phyloP scores from a whole-genome alignment of 2,113 vertebrate genomes.

The Hipposideros armiger region DNA sequence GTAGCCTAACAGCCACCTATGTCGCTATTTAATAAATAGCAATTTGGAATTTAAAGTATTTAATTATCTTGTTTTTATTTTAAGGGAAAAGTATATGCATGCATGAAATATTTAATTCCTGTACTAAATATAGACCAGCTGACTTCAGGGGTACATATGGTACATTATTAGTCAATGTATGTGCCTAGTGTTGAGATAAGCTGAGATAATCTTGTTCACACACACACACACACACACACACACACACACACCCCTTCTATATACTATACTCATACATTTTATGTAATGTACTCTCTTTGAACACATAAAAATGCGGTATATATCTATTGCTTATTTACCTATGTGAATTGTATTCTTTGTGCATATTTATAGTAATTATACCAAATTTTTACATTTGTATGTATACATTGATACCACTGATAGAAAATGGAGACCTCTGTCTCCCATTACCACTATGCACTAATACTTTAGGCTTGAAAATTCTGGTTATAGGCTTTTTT shows the following conservation, averaged over 20 bases:
- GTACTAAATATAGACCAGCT: slow-evolving; percentile 56
- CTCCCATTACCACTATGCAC: background rate
- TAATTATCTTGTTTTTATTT: slow-evolving; percentile 34
- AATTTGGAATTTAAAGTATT: background rate
- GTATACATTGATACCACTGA: fast-evolving
- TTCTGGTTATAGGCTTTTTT: background rate
- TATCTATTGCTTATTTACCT: background rate
- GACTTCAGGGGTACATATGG: background rate
- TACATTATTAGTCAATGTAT: background rate
- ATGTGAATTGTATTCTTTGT: background rate
- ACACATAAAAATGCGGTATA: background rate
- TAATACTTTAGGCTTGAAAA: background rate
- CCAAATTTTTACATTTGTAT: background rate
- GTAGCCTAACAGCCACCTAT: background rate
- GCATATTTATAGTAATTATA: background rate
- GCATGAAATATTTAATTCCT: slow-evolving; percentile 29
- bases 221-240: background rate
- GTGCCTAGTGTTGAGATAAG: slow-evolving; percentile 35
- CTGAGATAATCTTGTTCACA: slow-evolving; percentile 1
- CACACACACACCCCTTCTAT: background rate
- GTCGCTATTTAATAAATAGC: background rate
- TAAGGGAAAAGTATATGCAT: background rate
- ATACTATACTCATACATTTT: background rate
- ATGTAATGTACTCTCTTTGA: background rate
- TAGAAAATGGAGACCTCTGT: background rate